Evolutionary conservation across 1,140 invertebrate species (phyloP).

Genomic region (Drosophila eugracilis): DNA sequence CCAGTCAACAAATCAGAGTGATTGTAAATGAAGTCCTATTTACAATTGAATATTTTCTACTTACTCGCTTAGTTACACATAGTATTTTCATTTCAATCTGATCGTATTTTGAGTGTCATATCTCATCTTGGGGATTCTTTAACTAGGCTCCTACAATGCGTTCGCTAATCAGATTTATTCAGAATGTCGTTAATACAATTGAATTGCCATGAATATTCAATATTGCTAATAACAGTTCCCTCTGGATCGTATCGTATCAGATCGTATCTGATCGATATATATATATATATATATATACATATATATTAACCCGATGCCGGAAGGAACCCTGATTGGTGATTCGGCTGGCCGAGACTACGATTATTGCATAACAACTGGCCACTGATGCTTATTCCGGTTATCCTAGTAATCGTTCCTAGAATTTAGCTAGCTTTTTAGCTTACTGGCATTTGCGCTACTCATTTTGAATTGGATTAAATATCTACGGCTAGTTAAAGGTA

Average conservation of each 20-base stretch:
- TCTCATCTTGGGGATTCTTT: slow-evolving; percentile 38
- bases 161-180: slow-evolving; percentile 61
- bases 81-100: slow-evolving; percentile 61
- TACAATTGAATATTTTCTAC: slow-evolving; percentile 78
- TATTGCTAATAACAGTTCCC: slow-evolving; percentile 69
- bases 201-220: slow-evolving; percentile 70
- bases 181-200: slow-evolving; percentile 75
- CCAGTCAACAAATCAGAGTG: slow-evolving; percentile 31
- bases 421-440: slow-evolving; percentile 47
- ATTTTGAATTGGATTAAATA: slow-evolving; percentile 62
- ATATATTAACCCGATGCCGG: not conserved
- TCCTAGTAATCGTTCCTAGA: slow-evolving; percentile 17
- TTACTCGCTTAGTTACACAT: slow-evolving; percentile 61
- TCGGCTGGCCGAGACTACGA: slow-evolving; percentile 63
- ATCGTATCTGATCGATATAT: not conserved
- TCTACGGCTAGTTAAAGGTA: slow-evolving; percentile 68
- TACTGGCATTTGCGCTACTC: slow-evolving; percentile 50
- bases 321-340: slow-evolving; percentile 40
- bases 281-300: not conserved
- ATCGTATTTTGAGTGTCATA: slow-evolving; percentile 47
- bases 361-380: slow-evolving; percentile 64
- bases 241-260: slow-evolving; percentile 7
- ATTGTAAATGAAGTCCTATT: slow-evolving; percentile 60
- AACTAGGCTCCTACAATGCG: slow-evolving; percentile 73
- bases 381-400: slow-evolving; percentile 19